These are phyloP conservation scores for Diachasmimorpha longicaudata DNA, from an alignment of 1,140 invertebrate species.

Conservation along the genomic window DNA sequence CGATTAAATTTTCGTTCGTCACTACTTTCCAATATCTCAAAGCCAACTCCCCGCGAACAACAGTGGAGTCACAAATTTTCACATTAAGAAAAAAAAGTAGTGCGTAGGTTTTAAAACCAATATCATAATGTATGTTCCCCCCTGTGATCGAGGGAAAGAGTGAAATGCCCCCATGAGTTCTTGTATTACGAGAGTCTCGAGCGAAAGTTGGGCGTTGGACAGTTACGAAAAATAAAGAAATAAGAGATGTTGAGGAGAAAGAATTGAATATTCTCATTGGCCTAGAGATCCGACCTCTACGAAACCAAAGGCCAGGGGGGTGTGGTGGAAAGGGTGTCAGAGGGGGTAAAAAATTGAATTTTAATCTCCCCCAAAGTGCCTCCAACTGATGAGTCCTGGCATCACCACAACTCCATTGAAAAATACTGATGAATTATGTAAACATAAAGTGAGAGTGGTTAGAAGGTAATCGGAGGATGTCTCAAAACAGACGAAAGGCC, in stretches of 20 bases:
- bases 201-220: constrained; percentile 17
- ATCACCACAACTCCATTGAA: too few species aligned
- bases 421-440: neutral
- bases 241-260: neutral
- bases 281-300: neutral
- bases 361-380: neutral
- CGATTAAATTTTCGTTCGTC: neutral
- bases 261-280: neutral
- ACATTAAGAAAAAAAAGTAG: neutral
- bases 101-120: neutral
- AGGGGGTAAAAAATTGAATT: too few species aligned
- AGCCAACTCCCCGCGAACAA: neutral
- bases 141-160: neutral
- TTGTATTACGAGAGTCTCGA: constrained; percentile 13
- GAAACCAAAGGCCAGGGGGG: neutral
- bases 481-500: neutral
- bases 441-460: neutral
- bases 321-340: too few species aligned
- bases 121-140: neutral
- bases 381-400: neutral
- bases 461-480: neutral
- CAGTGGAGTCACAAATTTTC: neutral
- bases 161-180: constrained; percentile 1
- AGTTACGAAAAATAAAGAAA: constrained; percentile 9
- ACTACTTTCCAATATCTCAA: neutral